Evolutionary conservation across 2,797 vertebrate species (phyloP), one percentile per base, ranked within the genome.

Genomic region (Sebastes itinus): DNA sequence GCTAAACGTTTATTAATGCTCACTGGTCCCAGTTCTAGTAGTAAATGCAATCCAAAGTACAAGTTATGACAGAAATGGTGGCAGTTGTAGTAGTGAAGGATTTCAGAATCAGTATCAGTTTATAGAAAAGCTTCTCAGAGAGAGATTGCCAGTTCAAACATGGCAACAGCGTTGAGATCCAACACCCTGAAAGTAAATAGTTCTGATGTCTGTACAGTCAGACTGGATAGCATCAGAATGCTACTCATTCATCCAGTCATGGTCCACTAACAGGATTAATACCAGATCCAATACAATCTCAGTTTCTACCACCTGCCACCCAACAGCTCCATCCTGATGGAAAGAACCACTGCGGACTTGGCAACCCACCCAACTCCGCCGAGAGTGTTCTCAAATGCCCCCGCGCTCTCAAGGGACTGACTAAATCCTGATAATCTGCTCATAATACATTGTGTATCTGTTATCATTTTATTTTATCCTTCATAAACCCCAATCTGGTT

Each of bases 211-310:
- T 71, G 67, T 68, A 22, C 58, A 70, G 72, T 61, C 64, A 75
- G 66, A 68, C 60, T 73, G 67, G 32, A 74, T 60, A 75, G 75
- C 67, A 65, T 23, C 79, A 75, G 64, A 72, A 68, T 81, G 63
- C 81, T 87, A 84, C 82, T 87, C 79, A 88, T 85, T 84, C 83
- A 82, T 82, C 62, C 75, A 63, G 90, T 84, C 86, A 88, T 30
- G 76, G 72, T 35, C 56, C 61, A 62, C 79, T 81, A 88, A 92
- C 76, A 87, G 75, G 86, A 91, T 92, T 90, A 91, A 89, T 80
- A 83, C 65, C 82, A 77, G 73, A 84, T 85, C 60, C 72, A 42
- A 74, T 60, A 82, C 87, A 87, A 89, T 87, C 71, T 73, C 65
- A 23, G 67, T 23, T 32, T 11, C 66, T 25, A 49, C 83, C 87